Conservation (phyloP, 2,797 vertebrate species). For the Syngnathus rostellatus region DNA sequence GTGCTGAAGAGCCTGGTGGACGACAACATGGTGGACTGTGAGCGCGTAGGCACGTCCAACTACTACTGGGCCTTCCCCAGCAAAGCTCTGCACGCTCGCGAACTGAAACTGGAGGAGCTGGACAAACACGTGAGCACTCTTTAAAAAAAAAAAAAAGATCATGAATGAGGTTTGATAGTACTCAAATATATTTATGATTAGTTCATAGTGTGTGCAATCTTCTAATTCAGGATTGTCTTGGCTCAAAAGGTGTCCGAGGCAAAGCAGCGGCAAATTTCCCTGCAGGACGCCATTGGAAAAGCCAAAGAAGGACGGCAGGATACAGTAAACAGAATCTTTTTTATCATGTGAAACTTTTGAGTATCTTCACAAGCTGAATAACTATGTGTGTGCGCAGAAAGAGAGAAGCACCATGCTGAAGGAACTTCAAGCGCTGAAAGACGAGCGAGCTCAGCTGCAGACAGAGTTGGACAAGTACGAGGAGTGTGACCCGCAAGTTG, state of each 20-base stretch:
- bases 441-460: conserved; percentile 70
- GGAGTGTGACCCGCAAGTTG: conserved; percentile 88
- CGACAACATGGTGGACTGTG: conserved; percentile 92
- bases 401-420: conserved; percentile 73
- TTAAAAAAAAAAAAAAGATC: background rate
- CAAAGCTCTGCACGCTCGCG: conserved; percentile 83
- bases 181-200: too few relatives aligned
- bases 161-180: too few relatives aligned
- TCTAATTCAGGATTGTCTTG: conserved; percentile 3
- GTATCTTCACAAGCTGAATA: background rate
- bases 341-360: background rate
- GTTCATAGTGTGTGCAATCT: background rate
- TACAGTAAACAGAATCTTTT: conserved; percentile 71
- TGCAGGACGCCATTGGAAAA: conserved; percentile 75
- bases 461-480: conserved; percentile 83
- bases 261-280: conserved; percentile 68
- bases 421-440: conserved; percentile 72
- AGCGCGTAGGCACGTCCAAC: conserved; percentile 93
- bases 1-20: conserved; percentile 94
- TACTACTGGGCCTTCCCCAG: conserved; percentile 98
- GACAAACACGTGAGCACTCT: conserved; percentile 76
- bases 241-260: conserved; percentile 74
- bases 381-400: conserved; percentile 52
- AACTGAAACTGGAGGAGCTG: conserved; percentile 77
- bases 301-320: conserved; percentile 84